Conservation (phyloP, 2,888 invertebrate species). For the Scaptomyza reducta region DNA sequence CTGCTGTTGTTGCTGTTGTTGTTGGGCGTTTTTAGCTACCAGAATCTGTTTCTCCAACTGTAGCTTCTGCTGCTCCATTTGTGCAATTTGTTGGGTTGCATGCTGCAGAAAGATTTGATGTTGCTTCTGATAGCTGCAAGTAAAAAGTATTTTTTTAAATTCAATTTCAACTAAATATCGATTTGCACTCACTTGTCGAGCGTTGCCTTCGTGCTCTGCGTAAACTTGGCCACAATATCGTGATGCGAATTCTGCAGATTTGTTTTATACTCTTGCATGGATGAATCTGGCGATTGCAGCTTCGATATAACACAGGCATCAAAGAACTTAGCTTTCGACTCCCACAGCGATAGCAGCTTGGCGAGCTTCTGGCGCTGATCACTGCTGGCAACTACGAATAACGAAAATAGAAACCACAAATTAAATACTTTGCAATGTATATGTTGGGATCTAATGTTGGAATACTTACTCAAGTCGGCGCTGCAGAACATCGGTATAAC, state of each 20-base stretch:
- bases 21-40: slow-evolving; percentile 72
- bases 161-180: not conserved
- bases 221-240: slow-evolving; percentile 90
- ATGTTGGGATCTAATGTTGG: not conserved
- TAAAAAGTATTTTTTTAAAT: not conserved
- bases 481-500: slow-evolving; percentile 99
- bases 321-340: slow-evolving; percentile 96
- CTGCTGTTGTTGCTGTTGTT: slow-evolving; percentile 52
- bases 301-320: slow-evolving; percentile 92
- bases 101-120: slow-evolving; percentile 98
- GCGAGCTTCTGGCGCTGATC: slow-evolving; percentile 96
- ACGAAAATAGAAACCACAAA: not conserved
- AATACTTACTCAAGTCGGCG: slow-evolving; percentile 89
- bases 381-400: slow-evolving; percentile 89
- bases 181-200: slow-evolving; percentile 88
- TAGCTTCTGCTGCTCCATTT: slow-evolving; percentile 91
- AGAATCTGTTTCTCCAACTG: slow-evolving; percentile 84
- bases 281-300: slow-evolving; percentile 93
- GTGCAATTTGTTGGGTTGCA: slow-evolving; percentile 94
- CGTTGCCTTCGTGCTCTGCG: slow-evolving; percentile 91
- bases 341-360: slow-evolving; percentile 97
- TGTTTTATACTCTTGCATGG: slow-evolving; percentile 95
- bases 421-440: not conserved
- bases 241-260: slow-evolving; percentile 92
- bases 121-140: slow-evolving; percentile 92